phyloP scores from a whole-genome alignment of 2,113 vertebrate species.

The Lepisosteus osseus region DNA sequence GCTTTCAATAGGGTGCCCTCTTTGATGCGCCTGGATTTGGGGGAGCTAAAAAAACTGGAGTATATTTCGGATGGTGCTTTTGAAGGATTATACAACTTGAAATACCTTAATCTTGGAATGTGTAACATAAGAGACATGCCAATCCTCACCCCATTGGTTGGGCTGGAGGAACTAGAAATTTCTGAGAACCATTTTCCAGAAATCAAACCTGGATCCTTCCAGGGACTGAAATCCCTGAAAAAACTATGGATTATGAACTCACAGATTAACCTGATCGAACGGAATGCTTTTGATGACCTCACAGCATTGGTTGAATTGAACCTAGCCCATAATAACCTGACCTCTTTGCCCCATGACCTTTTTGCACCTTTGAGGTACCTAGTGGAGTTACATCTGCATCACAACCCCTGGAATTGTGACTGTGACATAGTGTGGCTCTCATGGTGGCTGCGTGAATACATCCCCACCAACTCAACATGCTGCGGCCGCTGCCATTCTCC shows the following conservation, averaged over 20 bases:
- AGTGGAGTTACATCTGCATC: conserved; percentile 94
- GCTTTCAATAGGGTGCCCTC: conserved; percentile 97
- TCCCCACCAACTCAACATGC: conserved; percentile 95
- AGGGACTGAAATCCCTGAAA: conserved; percentile 84
- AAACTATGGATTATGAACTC: conserved; percentile 99
- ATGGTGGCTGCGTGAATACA: conserved; percentile 93
- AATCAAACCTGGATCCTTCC: conserved; percentile 87
- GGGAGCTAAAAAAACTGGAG: conserved; percentile 91
- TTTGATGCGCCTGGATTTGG: conserved; percentile 91
- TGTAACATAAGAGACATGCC: conserved; percentile 94
- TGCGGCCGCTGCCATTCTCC: conserved; percentile 94
- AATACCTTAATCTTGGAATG: conserved; percentile 97
- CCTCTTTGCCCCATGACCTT: conserved; percentile 93
- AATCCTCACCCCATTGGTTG: conserved; percentile 82
- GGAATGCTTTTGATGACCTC: conserved; percentile 95
- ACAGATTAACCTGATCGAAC: conserved; percentile 84
- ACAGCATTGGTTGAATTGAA: conserved; percentile 93
- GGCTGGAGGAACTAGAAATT: conserved; percentile 95
- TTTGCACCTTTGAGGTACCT: conserved; percentile 90
- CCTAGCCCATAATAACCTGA: conserved; percentile 96
- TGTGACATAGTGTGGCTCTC: conserved; percentile 96
- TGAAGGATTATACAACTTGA: conserved; percentile 92
- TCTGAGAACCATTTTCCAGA: conserved; percentile 93
- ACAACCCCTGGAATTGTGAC: conserved; percentile 96
- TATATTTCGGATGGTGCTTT: conserved; percentile 97